Evolutionary conservation across 2,888 invertebrate species (phyloP).

Genomic region (Plebejus melissa): DNA sequence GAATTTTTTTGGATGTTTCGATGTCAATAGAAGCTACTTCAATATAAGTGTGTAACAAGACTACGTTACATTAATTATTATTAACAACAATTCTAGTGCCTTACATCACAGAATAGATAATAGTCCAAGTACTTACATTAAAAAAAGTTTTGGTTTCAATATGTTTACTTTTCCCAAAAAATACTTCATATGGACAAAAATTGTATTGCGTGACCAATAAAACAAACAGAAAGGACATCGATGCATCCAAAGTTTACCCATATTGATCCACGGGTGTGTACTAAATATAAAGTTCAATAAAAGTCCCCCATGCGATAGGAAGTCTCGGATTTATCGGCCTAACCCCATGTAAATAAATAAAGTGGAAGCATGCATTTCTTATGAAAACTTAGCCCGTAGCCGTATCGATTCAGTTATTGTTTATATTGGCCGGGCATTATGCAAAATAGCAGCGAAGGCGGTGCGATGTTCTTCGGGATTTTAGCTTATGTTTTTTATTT

Average conservation of each 20-base stretch:
- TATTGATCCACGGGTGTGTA: conserved; percentile 71
- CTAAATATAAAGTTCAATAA: conserved; percentile 76
- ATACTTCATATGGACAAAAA: not conserved
- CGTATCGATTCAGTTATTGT: conserved; percentile 53
- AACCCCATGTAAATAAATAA: conserved; percentile 78
- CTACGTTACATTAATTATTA: no score
- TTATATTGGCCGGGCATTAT: conserved; percentile 18
- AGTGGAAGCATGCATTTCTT: conserved; percentile 73
- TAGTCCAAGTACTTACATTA: no score
- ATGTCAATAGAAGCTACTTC: not conserved
- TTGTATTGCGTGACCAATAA: not conserved
- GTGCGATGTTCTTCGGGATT: not conserved
- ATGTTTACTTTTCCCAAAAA: not conserved
- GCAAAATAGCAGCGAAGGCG: conserved; percentile 2
- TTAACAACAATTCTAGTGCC: no score
- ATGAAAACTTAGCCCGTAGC: conserved; percentile 55
- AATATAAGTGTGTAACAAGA: not conserved
- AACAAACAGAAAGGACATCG: conserved; percentile 19
- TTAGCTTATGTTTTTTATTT: not conserved
- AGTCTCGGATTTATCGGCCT: conserved; percentile 75
- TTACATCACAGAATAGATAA: no score
- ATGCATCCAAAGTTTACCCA: conserved; percentile 54
- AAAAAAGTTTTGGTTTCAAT: no score
- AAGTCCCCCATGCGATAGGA: conserved; percentile 67
- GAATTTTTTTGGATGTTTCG: not conserved